phyloP scores from a whole-genome alignment of 2,113 vertebrate genomes.

The Chamaetylas fuelleborni region DNA sequence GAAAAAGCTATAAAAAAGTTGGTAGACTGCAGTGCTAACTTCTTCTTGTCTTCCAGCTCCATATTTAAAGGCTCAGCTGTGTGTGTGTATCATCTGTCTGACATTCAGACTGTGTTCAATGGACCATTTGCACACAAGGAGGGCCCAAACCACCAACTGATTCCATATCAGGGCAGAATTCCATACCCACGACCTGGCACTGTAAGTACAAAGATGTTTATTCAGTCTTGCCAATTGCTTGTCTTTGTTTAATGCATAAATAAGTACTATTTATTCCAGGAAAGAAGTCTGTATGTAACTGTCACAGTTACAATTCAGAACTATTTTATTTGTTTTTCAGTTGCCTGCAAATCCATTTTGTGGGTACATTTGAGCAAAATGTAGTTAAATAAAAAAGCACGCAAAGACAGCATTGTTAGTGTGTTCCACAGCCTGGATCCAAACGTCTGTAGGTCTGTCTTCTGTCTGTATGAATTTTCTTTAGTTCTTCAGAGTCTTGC shows the following conservation, averaged over 20 bases:
- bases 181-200: conserved; percentile 95
- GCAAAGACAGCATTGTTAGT: not conserved
- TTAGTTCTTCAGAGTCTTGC: not conserved
- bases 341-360: not conserved
- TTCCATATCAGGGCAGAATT: conserved; percentile 95
- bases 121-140: conserved; percentile 97
- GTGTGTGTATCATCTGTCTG: conserved; percentile 94
- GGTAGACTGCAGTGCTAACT: not conserved
- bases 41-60: conserved; percentile 78
- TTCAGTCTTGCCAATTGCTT: not conserved
- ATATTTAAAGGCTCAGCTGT: conserved; percentile 98
- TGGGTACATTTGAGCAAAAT: not conserved
- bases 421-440: not conserved
- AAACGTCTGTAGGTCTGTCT: not conserved
- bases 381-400: not conserved
- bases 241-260: conserved; percentile 12
- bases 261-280: not conserved
- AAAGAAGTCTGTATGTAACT: not conserved
- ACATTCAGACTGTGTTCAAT: conserved; percentile 97
- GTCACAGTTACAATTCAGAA: not conserved
- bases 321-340: not conserved
- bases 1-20: not conserved
- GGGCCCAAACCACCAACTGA: conserved; percentile 94
- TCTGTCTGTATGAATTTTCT: not conserved
- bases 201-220: conserved; percentile 77